Base-by-base conservation (phyloP, 2,113 vertebrate genomes). In the Saguinus imperator region DNA sequence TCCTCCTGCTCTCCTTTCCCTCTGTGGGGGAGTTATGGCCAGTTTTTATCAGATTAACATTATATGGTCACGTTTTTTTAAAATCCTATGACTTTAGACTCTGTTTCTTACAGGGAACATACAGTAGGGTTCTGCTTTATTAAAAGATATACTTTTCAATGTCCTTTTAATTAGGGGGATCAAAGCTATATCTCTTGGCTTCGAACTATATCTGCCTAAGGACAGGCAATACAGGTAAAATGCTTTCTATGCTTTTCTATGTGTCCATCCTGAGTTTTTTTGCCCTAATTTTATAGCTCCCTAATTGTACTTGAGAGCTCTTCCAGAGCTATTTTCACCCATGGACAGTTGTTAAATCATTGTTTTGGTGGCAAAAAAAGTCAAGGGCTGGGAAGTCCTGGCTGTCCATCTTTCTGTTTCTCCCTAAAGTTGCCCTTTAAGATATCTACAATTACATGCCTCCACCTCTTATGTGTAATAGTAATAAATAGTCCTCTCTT, bases 171-270 rank as follows among this genome's bases (percentile, higher is more conserved):
- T 55, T 61, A 8, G 16, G 37, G 23, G 58, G 12, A 68, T 68
- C 48, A 17, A 12, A 52, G 52, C 52, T 52, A 1, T 52, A 17
- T 32, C 4, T 68, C 23, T 52, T 85, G 27, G 10, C 7, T 52
- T 23, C 7, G 18, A 9, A 0, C 1, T 45, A 16, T 48, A 25
- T 5, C 35, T 21, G 1, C 11, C 8, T 40, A 48, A 10, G 1
- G 18, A 20, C 48, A 6, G 5, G 0, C 55, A 9, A 37, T 61
- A 21, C 6, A 81, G 13, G 43, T 81, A 52, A 55, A 88, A 66
- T 75, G 1, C 4, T 14, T 68, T 48, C 37, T 48, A 23, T 2
- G 21, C 4, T n/a, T 57, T 76, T 83, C 16, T 52, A 35, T 18
- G 25, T 5, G 43, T 5, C 35, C 14, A 12, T 48, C 9, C 35